Conservation (phyloP, 2,113 vertebrate species). For the Anser brachyrhynchus region DNA sequence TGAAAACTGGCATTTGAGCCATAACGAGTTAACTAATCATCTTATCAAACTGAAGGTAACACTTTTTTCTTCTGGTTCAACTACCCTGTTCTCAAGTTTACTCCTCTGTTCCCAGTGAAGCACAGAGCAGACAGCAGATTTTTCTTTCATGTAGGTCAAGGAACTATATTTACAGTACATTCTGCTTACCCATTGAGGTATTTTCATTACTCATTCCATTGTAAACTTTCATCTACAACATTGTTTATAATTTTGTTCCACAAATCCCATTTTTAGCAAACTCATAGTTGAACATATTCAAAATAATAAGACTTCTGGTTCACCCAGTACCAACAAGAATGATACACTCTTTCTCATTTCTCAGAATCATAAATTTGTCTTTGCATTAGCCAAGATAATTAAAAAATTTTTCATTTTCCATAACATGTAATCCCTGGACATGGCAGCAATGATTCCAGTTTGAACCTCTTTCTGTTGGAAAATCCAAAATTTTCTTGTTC, state of each 20-base stretch:
- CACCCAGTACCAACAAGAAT: neutral
- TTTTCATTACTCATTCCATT: neutral
- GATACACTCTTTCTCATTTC: neutral
- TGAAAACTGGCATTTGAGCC: neutral
- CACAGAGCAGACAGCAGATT: neutral
- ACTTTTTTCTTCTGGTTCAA: neutral
- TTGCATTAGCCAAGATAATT: neutral
- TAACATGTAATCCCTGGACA: neutral
- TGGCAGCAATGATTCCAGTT: neutral
- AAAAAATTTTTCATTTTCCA: neutral
- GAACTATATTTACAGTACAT: neutral
- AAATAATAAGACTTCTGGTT: neutral
- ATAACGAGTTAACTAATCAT: neutral
- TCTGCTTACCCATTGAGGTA: neutral
- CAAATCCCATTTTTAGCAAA: neutral
- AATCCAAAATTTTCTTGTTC: neutral
- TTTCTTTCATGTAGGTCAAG: neutral
- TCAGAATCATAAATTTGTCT: neutral
- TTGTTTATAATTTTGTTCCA: neutral
- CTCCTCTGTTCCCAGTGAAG: neutral
- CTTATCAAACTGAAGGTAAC: neutral
- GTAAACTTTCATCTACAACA: neutral
- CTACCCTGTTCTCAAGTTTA: neutral
- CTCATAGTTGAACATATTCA: neutral
- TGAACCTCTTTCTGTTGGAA: neutral